Evolutionary conservation across 2,888 invertebrate genomes (phyloP).

Genomic region (Luperina testacea): DNA sequence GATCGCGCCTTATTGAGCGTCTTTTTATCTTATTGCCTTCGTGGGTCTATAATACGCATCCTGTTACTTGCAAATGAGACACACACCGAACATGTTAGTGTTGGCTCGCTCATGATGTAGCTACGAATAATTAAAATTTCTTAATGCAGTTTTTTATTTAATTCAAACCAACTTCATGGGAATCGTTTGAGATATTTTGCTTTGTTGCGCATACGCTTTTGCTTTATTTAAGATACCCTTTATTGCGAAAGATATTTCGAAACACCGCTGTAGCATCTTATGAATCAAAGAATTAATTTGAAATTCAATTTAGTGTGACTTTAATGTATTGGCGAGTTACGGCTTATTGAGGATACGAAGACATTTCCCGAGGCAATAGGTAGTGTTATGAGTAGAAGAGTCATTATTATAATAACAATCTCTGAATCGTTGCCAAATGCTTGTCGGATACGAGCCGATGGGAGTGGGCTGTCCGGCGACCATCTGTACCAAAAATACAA

Average conservation of each 20-base stretch:
- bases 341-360: constrained; percentile 81
- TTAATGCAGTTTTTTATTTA: constrained; percentile 69
- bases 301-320: constrained; percentile 75
- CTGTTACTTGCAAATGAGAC: constrained; percentile 90
- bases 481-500: constrained; percentile 80
- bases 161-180: constrained; percentile 67
- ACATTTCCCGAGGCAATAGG: constrained; percentile 80
- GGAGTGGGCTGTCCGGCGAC: constrained; percentile 78
- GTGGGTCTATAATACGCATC: constrained; percentile 89
- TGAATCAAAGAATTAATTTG: constrained; percentile 76
- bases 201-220: constrained; percentile 47
- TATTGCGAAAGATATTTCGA: constrained; percentile 34
- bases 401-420: constrained; percentile 87
- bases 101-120: constrained; percentile 85
- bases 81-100: constrained; percentile 84
- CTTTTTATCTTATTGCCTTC: constrained; percentile 89
- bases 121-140: constrained; percentile 86
- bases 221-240: constrained; percentile 44
- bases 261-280: constrained; percentile 22
- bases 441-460: constrained; percentile 75
- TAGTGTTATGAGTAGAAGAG: constrained; percentile 84
- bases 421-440: constrained; percentile 85
- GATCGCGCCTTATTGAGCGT: constrained; percentile 90
- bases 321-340: constrained; percentile 82
- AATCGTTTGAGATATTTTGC: constrained; percentile 60